Base-by-base conservation (phyloP, 2,797 vertebrate genomes). In the Halcyon smyrnensis region DNA sequence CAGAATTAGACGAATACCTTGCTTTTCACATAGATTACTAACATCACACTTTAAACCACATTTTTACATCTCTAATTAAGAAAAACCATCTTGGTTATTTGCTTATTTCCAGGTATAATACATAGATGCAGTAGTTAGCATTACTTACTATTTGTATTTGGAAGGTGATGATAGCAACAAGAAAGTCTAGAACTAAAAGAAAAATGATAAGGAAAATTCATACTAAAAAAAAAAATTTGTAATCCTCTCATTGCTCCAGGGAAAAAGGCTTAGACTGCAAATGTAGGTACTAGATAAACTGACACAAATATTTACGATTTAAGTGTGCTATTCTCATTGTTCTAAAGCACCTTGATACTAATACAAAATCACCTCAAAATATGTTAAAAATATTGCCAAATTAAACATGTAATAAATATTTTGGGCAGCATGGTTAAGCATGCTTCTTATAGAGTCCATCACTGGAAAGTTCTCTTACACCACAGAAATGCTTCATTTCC, bases 31-130 rank as follows among this genome's bases (percentile, higher is more conserved):
- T 25, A 37, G n/a, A 73, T 59, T 24, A 76, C 46, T 73, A 74
- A 28, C 23, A 37, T 51, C 59, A 89, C 46, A 79, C 27, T 88
- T 90, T 67, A 51, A 75, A 81, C 6, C 14, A 48, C 2, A 36
- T 70, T 80, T 93, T 95, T 89, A 82, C 43, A 76, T 80, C 21
- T 73, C 86, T 92, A 62, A 81, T 84, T 75, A 82, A 84, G n/a
- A 89, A 79, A 60, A 46, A 60, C 0, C 25, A 77, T 34, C 34
- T 71, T 70, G 14, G 78, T 77, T 82, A 94, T 92, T 74, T 89
- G 25, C 28, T 63, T 83, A 28, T 70, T 89, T 90, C 69, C 36
- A 71, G 48, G 14, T 70, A 36, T 65, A 46, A 54, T 79, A n/a
- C n/a, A n/a, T n/a, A n/a, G n/a, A n/a, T n/a, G n/a, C n/a, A n/a